Evolutionary conservation across 1,140 invertebrate species (phyloP).

Genomic region (Brachionus asplanchnoidis): DNA sequence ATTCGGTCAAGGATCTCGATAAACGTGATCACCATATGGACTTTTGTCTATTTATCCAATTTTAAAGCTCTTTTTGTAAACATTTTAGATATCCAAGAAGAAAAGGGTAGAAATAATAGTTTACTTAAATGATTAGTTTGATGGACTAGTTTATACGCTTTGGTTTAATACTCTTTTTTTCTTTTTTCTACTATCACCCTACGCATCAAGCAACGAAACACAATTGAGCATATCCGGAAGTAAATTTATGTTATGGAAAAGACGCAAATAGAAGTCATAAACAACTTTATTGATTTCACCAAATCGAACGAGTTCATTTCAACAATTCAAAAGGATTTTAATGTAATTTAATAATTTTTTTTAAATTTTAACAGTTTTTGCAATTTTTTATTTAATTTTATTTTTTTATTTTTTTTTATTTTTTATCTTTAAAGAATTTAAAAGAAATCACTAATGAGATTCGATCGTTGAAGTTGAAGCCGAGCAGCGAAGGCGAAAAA

Average conservation of each 20-base stretch:
- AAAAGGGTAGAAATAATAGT: slow-evolving; percentile 6
- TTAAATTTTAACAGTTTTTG: too few species aligned
- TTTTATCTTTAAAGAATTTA: not conserved
- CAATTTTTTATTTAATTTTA: not conserved
- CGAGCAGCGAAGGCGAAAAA: slow-evolving; percentile 23
- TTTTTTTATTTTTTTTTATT: not conserved
- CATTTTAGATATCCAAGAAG: slow-evolving; percentile 2
- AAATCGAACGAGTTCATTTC: slow-evolving; percentile 2
- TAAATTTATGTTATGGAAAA: slow-evolving; percentile 23
- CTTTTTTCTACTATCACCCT: not conserved
- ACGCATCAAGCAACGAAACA: not conserved
- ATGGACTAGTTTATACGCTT: slow-evolving; percentile 37
- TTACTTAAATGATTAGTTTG: slow-evolving; percentile 36
- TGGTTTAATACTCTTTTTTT: not conserved
- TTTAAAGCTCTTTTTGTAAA: slow-evolving; percentile 7
- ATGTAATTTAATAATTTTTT: not conserved
- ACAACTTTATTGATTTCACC: slow-evolving; percentile 11
- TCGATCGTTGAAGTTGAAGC: not conserved
- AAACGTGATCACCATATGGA: not conserved
- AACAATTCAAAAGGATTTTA: slow-evolving; percentile 9
- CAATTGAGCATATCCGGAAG: not conserved
- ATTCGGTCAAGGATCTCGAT: not conserved
- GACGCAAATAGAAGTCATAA: slow-evolving; percentile 29
- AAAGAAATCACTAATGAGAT: slow-evolving; percentile 17
- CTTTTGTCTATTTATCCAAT: not conserved